These are phyloP conservation scores for Ascaphus truei DNA, from an alignment of 2,113 vertebrate species.

Conservation along the genomic window DNA sequence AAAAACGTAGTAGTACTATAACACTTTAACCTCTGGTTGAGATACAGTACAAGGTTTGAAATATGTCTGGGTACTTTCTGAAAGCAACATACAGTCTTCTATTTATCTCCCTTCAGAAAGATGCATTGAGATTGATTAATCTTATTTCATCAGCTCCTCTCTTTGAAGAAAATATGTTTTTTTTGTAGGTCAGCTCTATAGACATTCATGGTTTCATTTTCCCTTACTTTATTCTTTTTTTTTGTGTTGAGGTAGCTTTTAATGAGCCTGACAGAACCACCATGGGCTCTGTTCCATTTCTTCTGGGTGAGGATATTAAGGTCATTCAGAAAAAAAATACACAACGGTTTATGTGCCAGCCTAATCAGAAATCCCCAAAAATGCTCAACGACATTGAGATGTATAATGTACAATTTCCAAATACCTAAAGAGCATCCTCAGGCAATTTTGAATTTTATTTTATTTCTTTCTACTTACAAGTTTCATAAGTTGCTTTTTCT, in stretches of 20 bases:
- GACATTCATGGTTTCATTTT: not conserved
- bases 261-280: constrained; percentile 21
- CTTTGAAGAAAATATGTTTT: constrained; percentile 31
- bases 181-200: constrained; percentile 16
- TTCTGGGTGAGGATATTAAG: constrained; percentile 5
- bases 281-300: constrained; percentile 9
- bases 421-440: not conserved
- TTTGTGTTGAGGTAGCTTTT: constrained; percentile 12
- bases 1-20: too few relatives aligned
- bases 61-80: not conserved
- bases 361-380: not conserved
- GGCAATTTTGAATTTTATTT: too few relatives aligned
- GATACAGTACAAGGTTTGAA: too few relatives aligned
- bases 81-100: not conserved
- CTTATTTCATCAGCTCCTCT: constrained; percentile 15
- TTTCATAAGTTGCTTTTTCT: too few relatives aligned
- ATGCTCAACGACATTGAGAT: not conserved
- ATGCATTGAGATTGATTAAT: constrained; percentile 24
- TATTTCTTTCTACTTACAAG: too few relatives aligned
- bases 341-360: not conserved
- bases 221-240: constrained; percentile 8
- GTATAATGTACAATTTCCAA: not conserved
- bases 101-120: not conserved
- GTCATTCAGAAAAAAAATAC: not conserved
- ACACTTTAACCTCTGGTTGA: too few relatives aligned